phyloP scores from a whole-genome alignment of 2,113 vertebrate species.

The Petromus typicus region DNA sequence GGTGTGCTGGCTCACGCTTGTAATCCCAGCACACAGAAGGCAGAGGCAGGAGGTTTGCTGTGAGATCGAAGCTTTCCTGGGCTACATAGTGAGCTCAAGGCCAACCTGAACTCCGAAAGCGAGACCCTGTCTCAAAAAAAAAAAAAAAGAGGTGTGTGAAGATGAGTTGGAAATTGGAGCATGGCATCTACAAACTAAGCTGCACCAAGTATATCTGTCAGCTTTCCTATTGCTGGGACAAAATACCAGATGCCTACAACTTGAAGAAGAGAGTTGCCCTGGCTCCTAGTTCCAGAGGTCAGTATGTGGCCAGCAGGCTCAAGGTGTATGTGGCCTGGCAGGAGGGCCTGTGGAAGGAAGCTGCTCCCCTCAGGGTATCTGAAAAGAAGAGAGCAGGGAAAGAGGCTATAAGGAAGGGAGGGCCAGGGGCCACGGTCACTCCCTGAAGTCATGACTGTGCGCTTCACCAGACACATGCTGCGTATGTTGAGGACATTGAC shows the following conservation, averaged over 20 bases:
- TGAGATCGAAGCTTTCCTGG: no score
- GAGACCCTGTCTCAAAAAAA: no score
- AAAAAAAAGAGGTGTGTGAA: rapidly evolving
- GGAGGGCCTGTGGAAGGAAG: neutral
- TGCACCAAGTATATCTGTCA: neutral
- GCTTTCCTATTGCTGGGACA: neutral
- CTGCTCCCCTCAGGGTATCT: neutral
- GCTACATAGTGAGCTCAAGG: no score
- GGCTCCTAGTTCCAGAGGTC: neutral
- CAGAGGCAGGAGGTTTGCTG: no score
- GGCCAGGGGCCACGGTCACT: neutral
- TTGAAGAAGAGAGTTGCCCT: neutral
- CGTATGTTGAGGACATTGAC: no score
- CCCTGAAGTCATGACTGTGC: neutral
- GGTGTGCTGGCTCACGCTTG: no score
- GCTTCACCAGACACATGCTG: no score
- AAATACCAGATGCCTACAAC: neutral
- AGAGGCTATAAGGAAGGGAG: neutral
- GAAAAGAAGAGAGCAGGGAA: neutral
- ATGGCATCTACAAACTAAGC: rapidly evolving
- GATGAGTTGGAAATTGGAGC: rapidly evolving
- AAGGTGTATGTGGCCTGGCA: neutral
- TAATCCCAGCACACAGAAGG: no score
- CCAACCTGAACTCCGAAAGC: no score
- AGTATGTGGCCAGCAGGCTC: neutral